A percentile compares a stretch with the other conserved stretches of the same genome.
phyloP scores from a whole-genome alignment of 2,113 vertebrate genomes.

The Corynorhinus townsendii region DNA sequence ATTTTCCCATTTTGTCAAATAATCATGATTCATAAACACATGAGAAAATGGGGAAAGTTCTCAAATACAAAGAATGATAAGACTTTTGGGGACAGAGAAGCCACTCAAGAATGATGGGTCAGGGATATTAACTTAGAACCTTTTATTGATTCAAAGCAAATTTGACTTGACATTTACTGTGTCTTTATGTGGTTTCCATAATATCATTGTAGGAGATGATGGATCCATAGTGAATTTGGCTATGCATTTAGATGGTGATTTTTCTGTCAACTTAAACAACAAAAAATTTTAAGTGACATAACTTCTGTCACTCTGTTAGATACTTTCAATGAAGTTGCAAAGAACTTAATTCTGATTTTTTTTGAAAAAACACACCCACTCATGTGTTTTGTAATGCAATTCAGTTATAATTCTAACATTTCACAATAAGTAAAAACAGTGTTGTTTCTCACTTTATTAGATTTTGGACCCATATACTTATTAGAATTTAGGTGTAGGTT shows the following conservation, averaged over 20 bases:
- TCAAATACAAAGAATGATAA: not conserved
- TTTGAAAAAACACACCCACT: too few species aligned
- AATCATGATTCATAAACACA: not conserved
- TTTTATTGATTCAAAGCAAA: not conserved
- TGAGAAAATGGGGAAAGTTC: not conserved
- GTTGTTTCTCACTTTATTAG: not conserved
- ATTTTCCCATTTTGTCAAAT: not conserved
- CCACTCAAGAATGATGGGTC: not conserved
- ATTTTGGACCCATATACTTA: not conserved
- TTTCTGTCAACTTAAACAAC: not conserved
- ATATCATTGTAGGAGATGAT: not conserved
- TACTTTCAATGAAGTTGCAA: not conserved
- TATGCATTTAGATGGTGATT: not conserved
- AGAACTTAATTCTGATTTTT: not conserved
- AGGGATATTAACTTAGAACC: not conserved
- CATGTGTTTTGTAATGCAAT: slow-evolving; percentile 11
- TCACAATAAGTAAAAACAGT: not conserved
- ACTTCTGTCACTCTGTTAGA: not conserved
- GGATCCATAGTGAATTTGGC: not conserved
- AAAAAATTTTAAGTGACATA: not conserved
- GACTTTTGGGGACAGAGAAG: not conserved
- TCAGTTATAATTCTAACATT: not conserved
- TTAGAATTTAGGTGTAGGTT: not conserved
- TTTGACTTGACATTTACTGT: not conserved
- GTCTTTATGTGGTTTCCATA: not conserved